phyloP scores from a whole-genome alignment of 2,797 vertebrate genomes.

The Glyptemys insculpta region DNA sequence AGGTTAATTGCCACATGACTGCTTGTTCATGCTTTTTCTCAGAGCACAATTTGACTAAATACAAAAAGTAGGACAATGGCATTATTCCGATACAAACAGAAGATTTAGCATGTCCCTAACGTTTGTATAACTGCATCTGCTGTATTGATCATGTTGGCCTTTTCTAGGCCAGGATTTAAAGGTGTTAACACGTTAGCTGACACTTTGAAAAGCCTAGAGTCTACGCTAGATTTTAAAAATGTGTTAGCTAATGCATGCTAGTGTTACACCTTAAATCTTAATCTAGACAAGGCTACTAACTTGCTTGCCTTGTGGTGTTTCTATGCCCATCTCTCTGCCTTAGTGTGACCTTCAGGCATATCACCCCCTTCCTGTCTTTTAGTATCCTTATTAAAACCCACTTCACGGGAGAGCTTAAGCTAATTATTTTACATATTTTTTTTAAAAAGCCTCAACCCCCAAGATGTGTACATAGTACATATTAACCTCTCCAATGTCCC shows the following conservation, averaged over 20 bases:
- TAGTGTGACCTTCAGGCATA: rapidly evolving
- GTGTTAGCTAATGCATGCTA: not conserved
- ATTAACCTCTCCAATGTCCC: not conserved
- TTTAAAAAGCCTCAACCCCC: not conserved
- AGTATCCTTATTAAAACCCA: rapidly evolving
- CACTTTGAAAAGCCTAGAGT: not conserved
- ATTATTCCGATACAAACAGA: not conserved
- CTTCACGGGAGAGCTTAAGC: not conserved
- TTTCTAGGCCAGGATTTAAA: not conserved
- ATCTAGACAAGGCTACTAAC: not conserved
- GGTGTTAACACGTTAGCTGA: not conserved
- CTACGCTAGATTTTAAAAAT: not conserved
- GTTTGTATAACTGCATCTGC: not conserved
- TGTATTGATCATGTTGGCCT: rapidly evolving
- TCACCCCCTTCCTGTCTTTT: not conserved
- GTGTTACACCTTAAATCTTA: not conserved
- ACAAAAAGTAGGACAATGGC: not conserved
- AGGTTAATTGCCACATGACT: not conserved
- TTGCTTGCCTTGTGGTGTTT: not conserved
- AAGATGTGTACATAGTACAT: rapidly evolving
- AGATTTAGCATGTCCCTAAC: not conserved
- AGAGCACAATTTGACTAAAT: slow-evolving; percentile 3
- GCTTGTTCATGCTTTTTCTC: not conserved
- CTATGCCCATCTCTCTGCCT: not conserved
- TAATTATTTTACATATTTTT: not conserved